A percentile compares a stretch with the other conserved stretches of the same genome.
These are phyloP conservation scores for Mellivora capensis DNA, from an alignment of 2,113 vertebrate species.

Conservation along the genomic window DNA sequence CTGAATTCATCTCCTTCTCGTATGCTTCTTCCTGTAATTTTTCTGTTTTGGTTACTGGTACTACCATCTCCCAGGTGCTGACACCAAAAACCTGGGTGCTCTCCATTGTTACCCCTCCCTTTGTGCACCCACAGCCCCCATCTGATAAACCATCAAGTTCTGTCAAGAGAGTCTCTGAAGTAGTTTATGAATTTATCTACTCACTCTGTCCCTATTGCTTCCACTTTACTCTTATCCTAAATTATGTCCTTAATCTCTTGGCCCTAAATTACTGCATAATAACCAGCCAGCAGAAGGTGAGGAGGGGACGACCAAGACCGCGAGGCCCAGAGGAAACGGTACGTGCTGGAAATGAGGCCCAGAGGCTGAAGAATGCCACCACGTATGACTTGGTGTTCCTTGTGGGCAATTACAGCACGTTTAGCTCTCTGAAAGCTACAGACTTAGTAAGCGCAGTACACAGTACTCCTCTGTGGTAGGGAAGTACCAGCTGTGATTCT, in stretches of 20 bases:
- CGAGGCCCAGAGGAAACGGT: not conserved
- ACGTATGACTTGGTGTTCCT: not conserved
- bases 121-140: not conserved
- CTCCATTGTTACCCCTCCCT: not conserved
- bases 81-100: not conserved
- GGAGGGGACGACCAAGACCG: not conserved
- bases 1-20: constrained; percentile 28
- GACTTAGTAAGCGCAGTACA: not conserved
- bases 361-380: not conserved
- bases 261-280: not conserved
- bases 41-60: not conserved
- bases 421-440: not conserved
- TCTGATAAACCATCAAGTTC: not conserved
- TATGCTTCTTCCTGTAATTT: not conserved
- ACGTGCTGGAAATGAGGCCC: not conserved
- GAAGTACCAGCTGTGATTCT: not conserved
- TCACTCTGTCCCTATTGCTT: not conserved
- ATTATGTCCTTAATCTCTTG: not conserved
- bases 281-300: not conserved
- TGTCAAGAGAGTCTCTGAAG: not conserved
- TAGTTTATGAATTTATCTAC: not conserved
- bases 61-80: not conserved
- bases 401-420: not conserved
- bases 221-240: not conserved
- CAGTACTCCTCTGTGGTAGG: too few relatives aligned